Percentiles rank a stretch among this genome's conserved stretches.
phyloP scores from a whole-genome alignment of 1,140 invertebrate species.

The Pteromalus puparum region DNA sequence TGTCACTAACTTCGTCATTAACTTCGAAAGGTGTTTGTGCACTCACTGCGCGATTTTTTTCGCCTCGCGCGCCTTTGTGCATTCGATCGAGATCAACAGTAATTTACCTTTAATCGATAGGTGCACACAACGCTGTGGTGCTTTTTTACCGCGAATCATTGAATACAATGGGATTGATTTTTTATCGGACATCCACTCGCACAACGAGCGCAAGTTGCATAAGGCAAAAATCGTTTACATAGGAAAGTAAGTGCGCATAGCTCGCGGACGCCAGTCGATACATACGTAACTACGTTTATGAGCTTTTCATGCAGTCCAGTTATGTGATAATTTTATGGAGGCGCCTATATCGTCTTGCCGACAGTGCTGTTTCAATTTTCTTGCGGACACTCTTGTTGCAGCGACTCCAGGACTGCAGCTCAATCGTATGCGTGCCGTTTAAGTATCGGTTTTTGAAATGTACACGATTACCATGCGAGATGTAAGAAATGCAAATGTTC shows the following conservation, averaged over 20 bases:
- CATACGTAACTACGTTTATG: slow-evolving; percentile 46
- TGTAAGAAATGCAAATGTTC: no score
- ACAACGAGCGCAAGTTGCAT: slow-evolving; percentile 8
- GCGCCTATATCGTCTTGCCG: neutral
- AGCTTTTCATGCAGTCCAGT: slow-evolving; percentile 40
- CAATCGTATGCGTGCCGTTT: no score
- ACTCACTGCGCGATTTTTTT: neutral
- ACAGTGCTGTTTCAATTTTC: slow-evolving; percentile 23
- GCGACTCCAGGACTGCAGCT: no score
- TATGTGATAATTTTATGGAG: slow-evolving; percentile 47
- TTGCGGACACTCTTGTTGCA: neutral
- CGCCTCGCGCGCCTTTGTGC: neutral
- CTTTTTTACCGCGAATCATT: neutral
- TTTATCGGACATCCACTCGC: neutral
- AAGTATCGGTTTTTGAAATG: no score
- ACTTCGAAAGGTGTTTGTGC: neutral
- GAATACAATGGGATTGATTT: slow-evolving; percentile 21
- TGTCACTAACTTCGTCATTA: slow-evolving; percentile 37
- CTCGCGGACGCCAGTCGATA: neutral
- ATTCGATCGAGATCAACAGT: neutral
- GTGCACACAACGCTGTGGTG: neutral
- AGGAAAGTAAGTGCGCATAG: slow-evolving; percentile 35
- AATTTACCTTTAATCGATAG: neutral
- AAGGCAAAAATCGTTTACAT: slow-evolving; percentile 34
- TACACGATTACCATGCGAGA: no score